Conservation (phyloP, 92 coral and sea anemone genomes). For the Epizoanthus fatuus region DNA sequence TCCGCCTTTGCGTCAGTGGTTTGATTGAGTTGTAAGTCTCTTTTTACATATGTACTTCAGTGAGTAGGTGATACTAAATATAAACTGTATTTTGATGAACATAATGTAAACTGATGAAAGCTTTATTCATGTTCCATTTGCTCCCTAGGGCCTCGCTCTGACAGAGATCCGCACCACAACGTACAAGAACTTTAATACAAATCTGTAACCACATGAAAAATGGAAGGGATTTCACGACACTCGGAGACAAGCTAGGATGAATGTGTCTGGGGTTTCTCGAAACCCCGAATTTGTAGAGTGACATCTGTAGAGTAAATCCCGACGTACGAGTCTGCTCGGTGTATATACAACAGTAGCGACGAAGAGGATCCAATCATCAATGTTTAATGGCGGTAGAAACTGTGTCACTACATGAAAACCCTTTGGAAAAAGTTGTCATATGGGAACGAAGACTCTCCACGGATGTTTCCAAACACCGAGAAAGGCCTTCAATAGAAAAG, state of each 20-base stretch:
- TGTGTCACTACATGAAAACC: slow-evolving; percentile 89
- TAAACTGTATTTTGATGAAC: slow-evolving; percentile 92
- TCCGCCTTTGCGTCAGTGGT: slow-evolving; percentile 2
- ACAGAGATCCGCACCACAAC: slow-evolving; percentile 55
- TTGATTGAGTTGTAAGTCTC: slow-evolving; percentile 40
- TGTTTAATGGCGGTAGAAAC: slow-evolving; percentile 95
- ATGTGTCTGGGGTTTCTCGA: slow-evolving; percentile 9
- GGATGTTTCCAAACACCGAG: slow-evolving; percentile 80
- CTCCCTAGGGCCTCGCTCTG: slow-evolving; percentile 67
- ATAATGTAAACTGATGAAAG: slow-evolving; percentile 96
- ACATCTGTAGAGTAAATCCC: slow-evolving; percentile 16
- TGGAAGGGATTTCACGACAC: not conserved
- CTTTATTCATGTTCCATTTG: slow-evolving; percentile 80
- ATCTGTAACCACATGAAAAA: slow-evolving; percentile 18
- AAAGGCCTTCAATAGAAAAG: slow-evolving; percentile 57
- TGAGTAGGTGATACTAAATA: slow-evolving; percentile 79
- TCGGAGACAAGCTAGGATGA: slow-evolving; percentile 20
- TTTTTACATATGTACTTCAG: slow-evolving; percentile 19
- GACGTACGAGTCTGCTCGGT: slow-evolving; percentile 28
- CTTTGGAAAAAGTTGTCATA: slow-evolving; percentile 77
- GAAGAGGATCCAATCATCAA: slow-evolving; percentile 71
- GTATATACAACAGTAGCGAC: slow-evolving; percentile 22
- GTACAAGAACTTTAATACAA: slow-evolving; percentile 23
- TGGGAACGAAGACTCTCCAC: slow-evolving; percentile 87
- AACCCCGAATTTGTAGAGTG: slow-evolving; percentile 32